phyloP scores from a whole-genome alignment of 1,140 invertebrate species.

The Neodiprion lecontei region DNA sequence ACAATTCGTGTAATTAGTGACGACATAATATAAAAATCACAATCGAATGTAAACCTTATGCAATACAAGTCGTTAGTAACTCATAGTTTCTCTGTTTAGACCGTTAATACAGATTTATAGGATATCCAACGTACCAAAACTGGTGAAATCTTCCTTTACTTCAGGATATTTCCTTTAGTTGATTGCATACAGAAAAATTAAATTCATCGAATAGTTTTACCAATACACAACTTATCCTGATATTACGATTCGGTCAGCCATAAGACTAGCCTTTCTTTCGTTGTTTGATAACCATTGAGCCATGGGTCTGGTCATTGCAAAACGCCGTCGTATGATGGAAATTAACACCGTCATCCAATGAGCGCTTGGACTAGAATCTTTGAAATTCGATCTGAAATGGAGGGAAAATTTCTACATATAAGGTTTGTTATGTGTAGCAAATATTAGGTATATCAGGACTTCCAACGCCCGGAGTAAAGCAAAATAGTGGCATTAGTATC shows the following conservation, averaged over 20 bases:
- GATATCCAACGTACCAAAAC: too few species aligned
- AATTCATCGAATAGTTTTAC: too few species aligned
- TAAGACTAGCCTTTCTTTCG: constrained; percentile 35
- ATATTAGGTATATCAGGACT: neutral
- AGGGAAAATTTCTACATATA: constrained; percentile 18
- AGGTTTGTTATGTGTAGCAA: neutral
- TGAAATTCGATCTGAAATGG: constrained; percentile 33
- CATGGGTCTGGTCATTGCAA: constrained; percentile 46
- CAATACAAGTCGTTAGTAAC: constrained; percentile 3
- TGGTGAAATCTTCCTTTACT: too few species aligned
- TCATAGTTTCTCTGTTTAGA: neutral
- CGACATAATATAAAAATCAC: neutral
- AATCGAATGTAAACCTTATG: neutral
- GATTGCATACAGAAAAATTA: too few species aligned
- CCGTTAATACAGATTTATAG: too few species aligned
- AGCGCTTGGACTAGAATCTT: constrained; percentile 31
- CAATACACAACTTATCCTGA: neutral
- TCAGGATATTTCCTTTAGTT: too few species aligned
- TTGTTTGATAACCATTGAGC: constrained; percentile 49
- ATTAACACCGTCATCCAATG: constrained; percentile 52
- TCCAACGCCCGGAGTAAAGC: too few species aligned
- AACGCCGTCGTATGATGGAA: constrained; percentile 43
- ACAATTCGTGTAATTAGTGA: neutral
- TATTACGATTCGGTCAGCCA: neutral
- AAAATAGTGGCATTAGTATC: neutral